These are phyloP conservation scores for Bufo gargarizans DNA, from an alignment of 2,113 vertebrate genomes.

Conservation along the genomic window DNA sequence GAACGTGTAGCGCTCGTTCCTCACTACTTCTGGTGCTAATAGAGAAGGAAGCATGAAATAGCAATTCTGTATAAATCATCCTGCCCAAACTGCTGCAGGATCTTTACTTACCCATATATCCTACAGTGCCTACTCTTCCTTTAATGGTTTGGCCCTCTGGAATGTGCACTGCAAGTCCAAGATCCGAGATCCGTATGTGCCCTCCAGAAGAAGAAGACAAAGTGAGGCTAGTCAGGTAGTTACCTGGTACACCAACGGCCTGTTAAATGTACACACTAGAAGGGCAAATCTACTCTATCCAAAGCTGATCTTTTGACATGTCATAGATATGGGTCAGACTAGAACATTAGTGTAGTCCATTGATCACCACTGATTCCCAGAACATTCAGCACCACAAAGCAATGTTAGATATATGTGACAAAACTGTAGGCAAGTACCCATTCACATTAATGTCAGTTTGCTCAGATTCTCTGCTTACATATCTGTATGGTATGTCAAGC, in stretches of 20 bases:
- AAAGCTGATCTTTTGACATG: background rate
- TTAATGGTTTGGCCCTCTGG: slow-evolving; percentile 93
- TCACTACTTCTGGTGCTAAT: slow-evolving; percentile 93
- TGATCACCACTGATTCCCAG: background rate
- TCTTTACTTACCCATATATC: slow-evolving; percentile 92
- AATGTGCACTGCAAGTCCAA: slow-evolving; percentile 90
- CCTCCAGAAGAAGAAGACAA: slow-evolving; percentile 71
- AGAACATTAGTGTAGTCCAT: background rate
- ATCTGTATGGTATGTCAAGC: background rate
- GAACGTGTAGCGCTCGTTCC: slow-evolving; percentile 92
- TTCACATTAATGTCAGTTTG: background rate
- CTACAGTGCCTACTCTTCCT: slow-evolving; percentile 96
- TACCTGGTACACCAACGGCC: background rate
- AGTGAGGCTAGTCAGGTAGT: background rate
- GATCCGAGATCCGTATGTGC: slow-evolving; percentile 96
- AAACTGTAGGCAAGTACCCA: background rate
- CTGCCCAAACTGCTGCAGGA: background rate
- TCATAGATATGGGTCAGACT: background rate
- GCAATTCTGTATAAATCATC: background rate
- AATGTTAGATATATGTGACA: background rate
- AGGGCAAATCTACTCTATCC: background rate
- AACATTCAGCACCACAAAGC: background rate
- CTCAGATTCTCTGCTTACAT: background rate
- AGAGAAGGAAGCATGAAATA: background rate
- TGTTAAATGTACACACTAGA: background rate